Conservation (phyloP, 2,797 vertebrate genomes). For the Pseudochromis fuscus region DNA sequence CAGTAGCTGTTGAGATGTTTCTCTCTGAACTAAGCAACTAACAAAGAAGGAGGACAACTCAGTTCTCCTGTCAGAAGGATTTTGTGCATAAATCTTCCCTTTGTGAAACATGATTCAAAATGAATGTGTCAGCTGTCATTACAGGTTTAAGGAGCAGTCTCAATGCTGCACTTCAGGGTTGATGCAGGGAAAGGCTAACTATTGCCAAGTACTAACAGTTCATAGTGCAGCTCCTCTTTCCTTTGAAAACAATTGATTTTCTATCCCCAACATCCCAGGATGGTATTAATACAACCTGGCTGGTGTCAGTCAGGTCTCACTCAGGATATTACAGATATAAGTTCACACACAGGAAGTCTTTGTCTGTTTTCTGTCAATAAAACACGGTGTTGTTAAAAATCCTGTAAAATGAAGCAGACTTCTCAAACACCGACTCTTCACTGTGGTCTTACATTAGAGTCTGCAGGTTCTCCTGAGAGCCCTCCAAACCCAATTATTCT, state of each 20-base stretch:
- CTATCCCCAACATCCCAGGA: background rate
- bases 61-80: background rate
- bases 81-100: background rate
- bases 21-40: no score
- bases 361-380: constrained; percentile 23
- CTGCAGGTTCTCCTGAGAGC: constrained; percentile 52
- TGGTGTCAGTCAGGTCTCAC: constrained; percentile 1
- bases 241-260: background rate
- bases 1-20: no score
- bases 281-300: no score
- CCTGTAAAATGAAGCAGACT: constrained; percentile 19
- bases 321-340: background rate
- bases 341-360: background rate
- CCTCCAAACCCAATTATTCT: constrained; percentile 61
- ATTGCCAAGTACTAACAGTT: background rate
- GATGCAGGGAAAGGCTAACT: background rate
- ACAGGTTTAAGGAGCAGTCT: constrained; percentile 9
- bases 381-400: background rate
- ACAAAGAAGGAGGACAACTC: no score
- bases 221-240: no score
- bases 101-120: constrained; percentile 15
- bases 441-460: constrained; percentile 30
- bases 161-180: background rate
- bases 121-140: constrained; percentile 7
- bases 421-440: constrained; percentile 1